phyloP scores from a whole-genome alignment of 1,140 invertebrate genomes.

The Eufriesea mexicana region DNA sequence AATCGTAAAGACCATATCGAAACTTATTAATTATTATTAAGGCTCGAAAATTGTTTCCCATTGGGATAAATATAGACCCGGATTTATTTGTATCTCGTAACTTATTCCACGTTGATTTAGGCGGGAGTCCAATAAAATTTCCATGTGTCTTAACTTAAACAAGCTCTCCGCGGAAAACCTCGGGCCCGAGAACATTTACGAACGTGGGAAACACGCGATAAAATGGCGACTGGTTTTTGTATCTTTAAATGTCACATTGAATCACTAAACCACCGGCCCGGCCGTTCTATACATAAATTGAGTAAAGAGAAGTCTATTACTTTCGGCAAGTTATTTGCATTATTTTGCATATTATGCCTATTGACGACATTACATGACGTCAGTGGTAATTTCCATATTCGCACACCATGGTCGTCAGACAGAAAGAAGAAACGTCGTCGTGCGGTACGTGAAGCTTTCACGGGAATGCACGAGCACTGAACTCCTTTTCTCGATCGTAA shows the following conservation, averaged over 20 bases:
- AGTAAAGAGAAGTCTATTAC: conserved; percentile 41
- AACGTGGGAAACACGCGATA: not conserved
- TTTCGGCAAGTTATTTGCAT: conserved; percentile 73
- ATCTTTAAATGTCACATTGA: conserved; percentile 21
- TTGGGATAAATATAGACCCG: too few species aligned
- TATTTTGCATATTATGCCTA: conserved; percentile 74
- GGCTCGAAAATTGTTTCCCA: too few species aligned
- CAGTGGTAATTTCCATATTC: conserved; percentile 48
- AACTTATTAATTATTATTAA: too few species aligned
- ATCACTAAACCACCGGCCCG: not conserved
- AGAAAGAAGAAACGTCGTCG: conserved; percentile 17
- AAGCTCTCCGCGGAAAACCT: not conserved
- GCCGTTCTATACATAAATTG: conserved; percentile 39
- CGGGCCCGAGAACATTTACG: not conserved
- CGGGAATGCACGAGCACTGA: conserved; percentile 45
- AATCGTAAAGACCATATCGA: too few species aligned
- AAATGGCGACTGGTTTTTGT: conserved; percentile 9
- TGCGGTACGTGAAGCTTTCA: conserved; percentile 1
- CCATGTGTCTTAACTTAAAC: not conserved
- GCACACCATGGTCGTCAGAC: conserved; percentile 4
- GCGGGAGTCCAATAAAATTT: not conserved
- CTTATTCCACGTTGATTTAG: not conserved
- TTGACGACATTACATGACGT: conserved; percentile 64
- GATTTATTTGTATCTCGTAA: not conserved
- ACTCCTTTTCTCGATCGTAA: conserved; percentile 43